Base-by-base conservation (phyloP, 2,797 vertebrate species). In the Leptoclinus maculatus region DNA sequence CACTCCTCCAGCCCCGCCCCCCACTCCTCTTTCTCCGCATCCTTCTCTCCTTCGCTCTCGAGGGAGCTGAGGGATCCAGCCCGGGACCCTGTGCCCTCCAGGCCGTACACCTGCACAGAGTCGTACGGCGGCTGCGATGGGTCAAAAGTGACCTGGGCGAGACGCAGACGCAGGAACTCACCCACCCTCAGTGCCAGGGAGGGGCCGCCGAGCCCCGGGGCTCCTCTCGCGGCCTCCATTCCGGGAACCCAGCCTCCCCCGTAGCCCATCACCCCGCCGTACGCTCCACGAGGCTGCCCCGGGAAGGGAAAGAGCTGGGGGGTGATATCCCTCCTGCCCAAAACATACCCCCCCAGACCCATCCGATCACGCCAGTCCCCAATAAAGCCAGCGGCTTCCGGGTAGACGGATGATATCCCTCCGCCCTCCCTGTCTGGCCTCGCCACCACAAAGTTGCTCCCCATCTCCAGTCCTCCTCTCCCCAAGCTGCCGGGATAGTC, bases 61-160 rank as follows among this genome's bases (percentile, higher is more conserved):
- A 96, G 91, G 0, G 97, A 97, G 88, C 96, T 96, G 36, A 97
- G 95, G 3, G 97, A 97, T 49, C 97, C 97, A 0, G 97, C 97
- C 14, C 96, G 93, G n/a, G 97, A 98, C 21, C 97, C 97, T 25
- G 94, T 95, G 63, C 97, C 97, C 87, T 98, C 97, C 62, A 97
- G 95, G 80, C 97, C 97, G 3, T 97, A 98, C 82, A 98, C 96
- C 91, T 98, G 97, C 90, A 98, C 96, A 0, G 97, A 98, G 88
- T 98, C 97, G 45, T 97, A 98, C 0, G 97, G 97, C 0, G 97
- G 97, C 87, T 97, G 96, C 0, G 95, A 91, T 12, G 96, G 97
- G 91, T 98, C 97, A 51, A 96, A 95, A 2, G 96, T 97, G 49
- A 96, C 96, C 92, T 97, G 96, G 17, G 94, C 95, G 27, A 98